phyloP scores from a whole-genome alignment of 2,797 vertebrate genomes.

The Brachyalestes nurse region DNA sequence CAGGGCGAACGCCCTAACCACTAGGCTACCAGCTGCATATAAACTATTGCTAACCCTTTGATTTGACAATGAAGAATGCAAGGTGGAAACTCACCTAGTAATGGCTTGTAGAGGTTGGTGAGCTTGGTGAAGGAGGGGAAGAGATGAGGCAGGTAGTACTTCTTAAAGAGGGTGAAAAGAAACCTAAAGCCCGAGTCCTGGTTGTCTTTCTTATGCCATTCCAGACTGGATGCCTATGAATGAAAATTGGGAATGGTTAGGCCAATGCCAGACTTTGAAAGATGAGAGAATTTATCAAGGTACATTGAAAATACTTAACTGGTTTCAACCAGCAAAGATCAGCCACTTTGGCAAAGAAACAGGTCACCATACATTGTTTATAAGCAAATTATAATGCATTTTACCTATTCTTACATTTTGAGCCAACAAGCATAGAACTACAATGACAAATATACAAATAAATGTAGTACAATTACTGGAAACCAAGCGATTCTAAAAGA shows the following conservation, averaged over 20 bases:
- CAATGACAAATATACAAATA: neutral
- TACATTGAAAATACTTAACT: neutral
- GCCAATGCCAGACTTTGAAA: neutral
- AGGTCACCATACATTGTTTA: neutral
- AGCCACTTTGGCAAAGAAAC: constrained; percentile 37
- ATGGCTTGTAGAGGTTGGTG: constrained; percentile 97
- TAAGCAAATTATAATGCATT: no score
- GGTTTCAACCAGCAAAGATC: neutral
- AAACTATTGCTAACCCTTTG: neutral
- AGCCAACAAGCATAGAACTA: neutral
- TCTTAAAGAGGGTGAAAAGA: constrained; percentile 96
- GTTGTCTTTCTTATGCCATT: constrained; percentile 96
- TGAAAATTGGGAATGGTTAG: constrained; percentile 22
- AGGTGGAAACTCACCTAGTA: constrained; percentile 77
- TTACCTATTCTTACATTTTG: neutral
- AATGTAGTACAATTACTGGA: no score
- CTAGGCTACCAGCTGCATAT: no score
- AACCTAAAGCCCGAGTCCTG: constrained; percentile 97
- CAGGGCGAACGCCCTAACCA: no score
- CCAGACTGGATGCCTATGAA: constrained; percentile 91
- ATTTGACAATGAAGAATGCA: neutral
- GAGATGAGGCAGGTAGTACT: constrained; percentile 97
- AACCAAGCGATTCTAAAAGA: no score
- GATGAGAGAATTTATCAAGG: neutral
- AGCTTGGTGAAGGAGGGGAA: constrained; percentile 97